These are phyloP conservation scores for Cyprinodon variegatus DNA, from an alignment of 2,113 vertebrate genomes.

Conservation along the genomic window DNA sequence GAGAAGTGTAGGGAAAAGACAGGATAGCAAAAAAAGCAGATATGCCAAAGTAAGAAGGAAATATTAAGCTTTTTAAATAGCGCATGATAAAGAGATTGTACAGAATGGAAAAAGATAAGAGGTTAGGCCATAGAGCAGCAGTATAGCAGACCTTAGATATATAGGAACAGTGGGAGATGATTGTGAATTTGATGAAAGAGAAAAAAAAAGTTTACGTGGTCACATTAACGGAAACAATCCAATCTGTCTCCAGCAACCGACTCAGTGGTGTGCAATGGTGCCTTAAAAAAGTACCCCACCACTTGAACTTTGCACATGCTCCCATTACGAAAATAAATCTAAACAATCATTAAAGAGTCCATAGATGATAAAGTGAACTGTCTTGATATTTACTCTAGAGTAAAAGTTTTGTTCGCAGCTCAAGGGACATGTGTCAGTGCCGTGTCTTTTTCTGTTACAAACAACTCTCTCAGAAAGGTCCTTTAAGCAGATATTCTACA, in stretches of 20 bases:
- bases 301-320: too few relatives aligned
- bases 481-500: neutral
- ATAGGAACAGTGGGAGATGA: conserved; percentile 34
- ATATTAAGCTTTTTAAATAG: conserved; percentile 55
- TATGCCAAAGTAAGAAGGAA: conserved; percentile 37
- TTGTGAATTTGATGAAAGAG: conserved; percentile 43
- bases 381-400: neutral
- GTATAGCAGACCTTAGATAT: conserved; percentile 52
- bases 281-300: neutral
- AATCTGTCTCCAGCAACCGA: neutral
- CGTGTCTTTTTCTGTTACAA: neutral
- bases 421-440: neutral
- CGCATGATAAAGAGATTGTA: conserved; percentile 29
- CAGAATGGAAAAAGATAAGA: conserved; percentile 41
- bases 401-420: neutral
- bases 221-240: conserved; percentile 23
- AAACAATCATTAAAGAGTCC: too few relatives aligned
- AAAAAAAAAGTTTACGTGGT: conserved; percentile 14
- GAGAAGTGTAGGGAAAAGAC: conserved; percentile 19
- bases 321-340: too few relatives aligned
- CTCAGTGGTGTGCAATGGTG: neutral
- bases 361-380: too few relatives aligned
- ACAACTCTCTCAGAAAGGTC: neutral
- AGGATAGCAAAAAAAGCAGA: conserved; percentile 30
- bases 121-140: conserved; percentile 62